Evolutionary conservation across 2,888 invertebrate species (phyloP), one percentile per base, ranked within the genome.

Genomic region (Habroteleia sp.): DNA sequence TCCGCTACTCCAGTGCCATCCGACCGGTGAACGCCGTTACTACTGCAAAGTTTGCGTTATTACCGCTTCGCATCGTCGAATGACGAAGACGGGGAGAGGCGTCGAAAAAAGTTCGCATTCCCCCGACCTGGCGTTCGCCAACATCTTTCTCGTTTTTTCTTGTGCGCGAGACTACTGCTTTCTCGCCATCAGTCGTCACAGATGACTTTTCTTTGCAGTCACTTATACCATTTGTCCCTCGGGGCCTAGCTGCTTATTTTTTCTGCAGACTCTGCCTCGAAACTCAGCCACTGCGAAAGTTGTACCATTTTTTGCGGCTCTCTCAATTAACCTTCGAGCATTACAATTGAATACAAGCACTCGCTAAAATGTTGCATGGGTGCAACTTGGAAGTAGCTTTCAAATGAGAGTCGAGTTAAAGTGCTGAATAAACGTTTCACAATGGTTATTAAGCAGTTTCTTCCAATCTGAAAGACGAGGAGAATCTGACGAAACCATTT

Each of bases 11-110:
- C n/a, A n/a, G 7, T 25, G 25, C 7, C 25, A 42, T 17, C 48
- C 52, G 58, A 58, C 56, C 58, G 17, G 33, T 31, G 50, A 42
- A 29, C 68, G 69, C 52, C 65, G 72, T n/a, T n/a, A n/a, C n/a
- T n/a, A n/a, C n/a, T n/a, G n/a, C n/a, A n/a, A n/a, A n/a, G n/a
- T n/a, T n/a, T n/a, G n/a, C n/a, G n/a, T n/a, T n/a, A n/a, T n/a
- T n/a, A n/a, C n/a, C n/a, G n/a, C n/a, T n/a, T n/a, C n/a, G n/a
- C n/a, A n/a, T n/a, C n/a, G n/a, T n/a, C n/a, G n/a, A n/a, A n/a
- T n/a, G n/a, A n/a, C n/a, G n/a, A n/a, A n/a, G n/a, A n/a, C n/a
- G n/a, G n/a, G n/a, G n/a, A n/a, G n/a, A n/a, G n/a, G n/a, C n/a
- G n/a, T n/a, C n/a, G n/a, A n/a, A n/a, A n/a, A n/a, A n/a, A n/a